A percentile compares a stretch with the other conserved stretches of the same genome.
These are phyloP conservation scores for Metellina segmentata DNA, from an alignment of 2,888 invertebrate species.

Conservation along the genomic window DNA sequence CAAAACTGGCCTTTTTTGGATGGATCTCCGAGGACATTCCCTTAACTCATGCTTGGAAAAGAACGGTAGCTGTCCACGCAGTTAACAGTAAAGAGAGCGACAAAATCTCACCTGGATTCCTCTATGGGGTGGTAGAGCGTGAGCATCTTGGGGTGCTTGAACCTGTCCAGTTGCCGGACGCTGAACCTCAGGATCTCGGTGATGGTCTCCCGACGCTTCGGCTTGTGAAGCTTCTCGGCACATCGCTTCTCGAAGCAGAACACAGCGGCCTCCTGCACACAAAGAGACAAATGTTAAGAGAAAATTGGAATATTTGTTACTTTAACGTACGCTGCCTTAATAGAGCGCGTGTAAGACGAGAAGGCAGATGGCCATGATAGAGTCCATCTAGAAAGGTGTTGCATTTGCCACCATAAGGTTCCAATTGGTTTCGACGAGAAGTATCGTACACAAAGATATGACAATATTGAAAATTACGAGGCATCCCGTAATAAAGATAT, in stretches of 20 bases:
- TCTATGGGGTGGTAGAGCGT: constrained; percentile 83
- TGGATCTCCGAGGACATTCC: not conserved
- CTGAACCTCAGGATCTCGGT: constrained; percentile 91
- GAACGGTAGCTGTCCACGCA: not conserved
- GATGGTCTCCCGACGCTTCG: constrained; percentile 93
- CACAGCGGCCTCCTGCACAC: constrained; percentile 92
- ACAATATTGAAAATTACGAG: too few relatives aligned
- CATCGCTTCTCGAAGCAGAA: constrained; percentile 96
- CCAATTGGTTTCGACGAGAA: too few relatives aligned
- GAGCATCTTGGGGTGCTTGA: constrained; percentile 91
- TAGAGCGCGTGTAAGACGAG: not conserved
- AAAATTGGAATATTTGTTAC: not conserved
- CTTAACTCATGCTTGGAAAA: not conserved
- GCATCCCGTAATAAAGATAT: too few relatives aligned
- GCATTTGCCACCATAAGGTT: too few relatives aligned
- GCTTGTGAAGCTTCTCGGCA: constrained; percentile 95
- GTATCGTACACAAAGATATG: too few relatives aligned
- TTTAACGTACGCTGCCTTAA: not conserved
- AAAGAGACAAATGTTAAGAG: not conserved
- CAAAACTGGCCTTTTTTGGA: too few relatives aligned
- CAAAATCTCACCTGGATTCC: constrained; percentile 81
- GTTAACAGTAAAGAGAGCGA: not conserved
- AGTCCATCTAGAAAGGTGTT: too few relatives aligned
- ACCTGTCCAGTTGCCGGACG: constrained; percentile 89
- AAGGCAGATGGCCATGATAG: not conserved